Conservation (phyloP, 2,113 vertebrate genomes). For the Larimichthys polyactis region DNA sequence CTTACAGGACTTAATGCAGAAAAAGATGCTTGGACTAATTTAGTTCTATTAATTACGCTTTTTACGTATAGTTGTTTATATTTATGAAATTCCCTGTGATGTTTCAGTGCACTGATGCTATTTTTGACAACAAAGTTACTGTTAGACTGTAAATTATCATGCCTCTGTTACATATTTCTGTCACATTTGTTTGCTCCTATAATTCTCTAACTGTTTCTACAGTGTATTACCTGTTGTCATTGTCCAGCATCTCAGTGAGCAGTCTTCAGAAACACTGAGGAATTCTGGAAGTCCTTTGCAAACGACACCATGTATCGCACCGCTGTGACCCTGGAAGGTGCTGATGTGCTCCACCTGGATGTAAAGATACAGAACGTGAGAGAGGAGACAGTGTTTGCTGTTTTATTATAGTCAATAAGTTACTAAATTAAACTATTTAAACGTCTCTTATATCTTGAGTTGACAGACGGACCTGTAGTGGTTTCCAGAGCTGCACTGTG, state of each 20-base stretch:
- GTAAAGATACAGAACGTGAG: not conserved
- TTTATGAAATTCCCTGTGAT: too few relatives aligned
- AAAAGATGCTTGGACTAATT: too few relatives aligned
- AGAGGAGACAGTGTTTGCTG: not conserved
- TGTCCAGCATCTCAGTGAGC: slow-evolving; percentile 78
- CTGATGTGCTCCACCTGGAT: slow-evolving; percentile 80
- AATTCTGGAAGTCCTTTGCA: slow-evolving; percentile 60
- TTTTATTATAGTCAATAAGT: not conserved
- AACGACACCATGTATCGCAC: slow-evolving; percentile 61
- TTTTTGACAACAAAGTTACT: too few relatives aligned
- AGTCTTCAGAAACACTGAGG: slow-evolving; percentile 82
- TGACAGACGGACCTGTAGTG: slow-evolving; percentile 76
- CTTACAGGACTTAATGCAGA: too few relatives aligned
- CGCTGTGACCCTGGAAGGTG: slow-evolving; percentile 80
- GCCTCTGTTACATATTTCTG: too few relatives aligned
- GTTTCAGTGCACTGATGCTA: too few relatives aligned
- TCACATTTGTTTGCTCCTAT: too few relatives aligned
- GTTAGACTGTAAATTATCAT: too few relatives aligned
- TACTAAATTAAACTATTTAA: not conserved
- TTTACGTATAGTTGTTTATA: too few relatives aligned
- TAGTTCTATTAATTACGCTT: too few relatives aligned
- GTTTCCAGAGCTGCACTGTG: slow-evolving; percentile 81
- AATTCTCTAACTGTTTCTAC: too few relatives aligned
- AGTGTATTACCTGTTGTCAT: slow-evolving; percentile 59
- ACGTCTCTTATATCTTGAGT: not conserved